A percentile compares a stretch with the other conserved stretches of the same genome.
These are phyloP conservation scores for Cyanoramphus novaezelandiae DNA, from an alignment of 2,113 vertebrate species.

Conservation along the genomic window DNA sequence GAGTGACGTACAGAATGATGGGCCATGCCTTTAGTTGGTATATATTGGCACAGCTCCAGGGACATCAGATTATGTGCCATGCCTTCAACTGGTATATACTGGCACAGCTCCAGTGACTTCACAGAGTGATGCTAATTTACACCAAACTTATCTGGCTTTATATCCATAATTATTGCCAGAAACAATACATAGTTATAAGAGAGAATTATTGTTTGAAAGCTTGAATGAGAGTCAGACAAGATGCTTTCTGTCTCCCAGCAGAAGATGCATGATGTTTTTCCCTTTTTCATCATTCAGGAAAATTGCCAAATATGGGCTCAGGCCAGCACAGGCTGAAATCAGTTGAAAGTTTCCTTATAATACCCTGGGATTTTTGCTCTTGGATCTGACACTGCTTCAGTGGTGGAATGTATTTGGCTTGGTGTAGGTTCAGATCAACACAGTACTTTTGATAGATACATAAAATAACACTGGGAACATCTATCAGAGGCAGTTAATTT, in stretches of 20 bases:
- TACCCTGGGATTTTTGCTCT: neutral
- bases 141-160: conserved; percentile 48
- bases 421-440: neutral
- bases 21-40: neutral
- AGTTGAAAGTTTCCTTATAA: neutral
- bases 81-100: conserved; percentile 11
- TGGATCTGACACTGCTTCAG: neutral
- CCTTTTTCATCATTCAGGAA: conserved; percentile 6
- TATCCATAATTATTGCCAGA: conserved; percentile 45
- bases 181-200: conserved; percentile 21
- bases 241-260: conserved; percentile 17
- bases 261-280: neutral
- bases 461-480: neutral
- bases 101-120: conserved; percentile 25
- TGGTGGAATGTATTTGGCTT: neutral
- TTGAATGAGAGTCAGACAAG: conserved; percentile 21
- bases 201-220: conserved; percentile 37
- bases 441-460: neutral
- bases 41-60: conserved; percentile 11
- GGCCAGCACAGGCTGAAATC: neutral
- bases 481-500: neutral
- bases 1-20: neutral
- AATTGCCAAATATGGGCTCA: conserved; percentile 22
- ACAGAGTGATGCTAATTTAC: conserved; percentile 31
- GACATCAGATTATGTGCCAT: neutral